Evolutionary conservation across 2,113 vertebrate genomes (phyloP).

Genomic region (Pelecanus crispus): DNA sequence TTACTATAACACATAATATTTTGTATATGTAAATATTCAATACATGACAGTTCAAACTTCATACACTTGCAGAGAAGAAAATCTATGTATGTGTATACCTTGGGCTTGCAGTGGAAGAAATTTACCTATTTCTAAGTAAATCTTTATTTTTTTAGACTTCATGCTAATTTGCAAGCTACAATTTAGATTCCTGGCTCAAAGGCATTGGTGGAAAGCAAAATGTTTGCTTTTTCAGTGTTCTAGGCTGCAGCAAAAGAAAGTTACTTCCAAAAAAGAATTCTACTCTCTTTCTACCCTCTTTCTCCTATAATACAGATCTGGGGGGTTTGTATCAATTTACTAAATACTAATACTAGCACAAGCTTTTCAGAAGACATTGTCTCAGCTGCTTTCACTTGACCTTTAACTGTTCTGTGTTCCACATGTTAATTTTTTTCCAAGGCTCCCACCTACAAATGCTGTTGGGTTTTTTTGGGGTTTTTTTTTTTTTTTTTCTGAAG

Average conservation of each 20-base stretch:
- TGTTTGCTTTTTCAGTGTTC: background rate
- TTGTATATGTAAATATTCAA: background rate
- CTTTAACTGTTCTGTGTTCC: background rate
- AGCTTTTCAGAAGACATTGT: background rate
- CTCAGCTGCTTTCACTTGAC: background rate
- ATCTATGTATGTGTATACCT: background rate
- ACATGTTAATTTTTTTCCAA: background rate
- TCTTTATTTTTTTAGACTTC: background rate
- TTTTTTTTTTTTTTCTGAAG: background rate
- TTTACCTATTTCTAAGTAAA: background rate
- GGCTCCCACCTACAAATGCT: background rate
- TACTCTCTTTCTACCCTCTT: rapidly evolving
- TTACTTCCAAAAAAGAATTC: background rate
- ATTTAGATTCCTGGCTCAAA: background rate
- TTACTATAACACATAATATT: background rate
- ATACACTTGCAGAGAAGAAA: background rate
- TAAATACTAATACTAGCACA: background rate
- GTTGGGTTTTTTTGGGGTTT: too few relatives aligned
- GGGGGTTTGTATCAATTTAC: background rate
- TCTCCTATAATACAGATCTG: background rate
- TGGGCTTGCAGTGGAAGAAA: background rate
- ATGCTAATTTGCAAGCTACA: background rate
- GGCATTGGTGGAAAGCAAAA: background rate
- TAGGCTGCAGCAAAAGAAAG: background rate
- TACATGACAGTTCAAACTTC: background rate